These are phyloP conservation scores for Odontomyia ornata DNA, from an alignment of 2,888 invertebrate genomes.

Conservation along the genomic window DNA sequence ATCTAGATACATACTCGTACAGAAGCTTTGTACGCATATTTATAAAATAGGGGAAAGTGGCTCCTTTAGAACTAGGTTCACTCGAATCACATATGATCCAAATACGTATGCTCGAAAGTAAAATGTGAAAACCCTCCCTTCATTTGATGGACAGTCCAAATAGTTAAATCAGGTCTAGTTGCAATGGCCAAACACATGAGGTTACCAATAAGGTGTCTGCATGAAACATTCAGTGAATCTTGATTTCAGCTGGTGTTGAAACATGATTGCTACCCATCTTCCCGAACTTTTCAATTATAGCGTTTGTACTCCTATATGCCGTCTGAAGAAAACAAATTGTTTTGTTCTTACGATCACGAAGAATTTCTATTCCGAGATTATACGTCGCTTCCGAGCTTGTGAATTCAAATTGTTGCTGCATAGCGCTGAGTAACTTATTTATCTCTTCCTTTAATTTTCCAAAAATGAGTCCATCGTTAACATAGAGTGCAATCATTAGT, in stretches of 20 bases:
- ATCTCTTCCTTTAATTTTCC: conserved; percentile 8
- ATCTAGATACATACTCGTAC: background rate
- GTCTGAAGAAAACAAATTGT: background rate
- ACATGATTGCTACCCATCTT: conserved; percentile 50
- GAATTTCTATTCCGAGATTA: conserved; percentile 46
- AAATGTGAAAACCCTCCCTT: no score
- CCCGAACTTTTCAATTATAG: background rate
- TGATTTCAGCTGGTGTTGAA: conserved; percentile 47
- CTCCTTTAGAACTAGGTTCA: background rate
- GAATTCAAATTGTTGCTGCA: conserved; percentile 45
- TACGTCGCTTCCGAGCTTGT: conserved; percentile 45
- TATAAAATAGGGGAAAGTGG: no score
- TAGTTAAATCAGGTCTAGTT: no score
- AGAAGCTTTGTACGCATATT: background rate
- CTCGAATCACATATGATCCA: no score
- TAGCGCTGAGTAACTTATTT: conserved; percentile 1
- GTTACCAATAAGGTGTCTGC: no score
- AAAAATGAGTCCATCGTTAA: background rate
- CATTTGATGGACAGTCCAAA: no score
- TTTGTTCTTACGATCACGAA: background rate
- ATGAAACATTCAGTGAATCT: no score
- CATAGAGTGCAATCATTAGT: conserved; percentile 23
- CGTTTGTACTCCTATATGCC: background rate
- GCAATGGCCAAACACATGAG: no score
- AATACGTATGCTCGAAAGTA: no score